Evolutionary conservation across 2,113 vertebrate genomes (phyloP).

Genomic region (Xyliphius kryptos): DNA sequence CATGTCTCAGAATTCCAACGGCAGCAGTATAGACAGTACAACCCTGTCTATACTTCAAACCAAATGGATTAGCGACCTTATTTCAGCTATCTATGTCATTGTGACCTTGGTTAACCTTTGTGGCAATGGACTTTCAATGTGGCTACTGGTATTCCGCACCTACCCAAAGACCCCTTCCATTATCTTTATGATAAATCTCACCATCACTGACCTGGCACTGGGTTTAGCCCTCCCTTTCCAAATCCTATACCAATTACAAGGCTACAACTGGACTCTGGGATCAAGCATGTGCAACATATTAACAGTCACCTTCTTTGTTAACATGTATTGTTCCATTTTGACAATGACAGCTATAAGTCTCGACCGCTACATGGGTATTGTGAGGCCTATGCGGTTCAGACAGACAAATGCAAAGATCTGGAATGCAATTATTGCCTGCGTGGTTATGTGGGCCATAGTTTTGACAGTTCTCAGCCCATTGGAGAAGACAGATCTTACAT

Average conservation of each 20-base stretch:
- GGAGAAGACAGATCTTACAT: constrained; percentile 76
- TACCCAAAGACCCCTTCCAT: constrained; percentile 76
- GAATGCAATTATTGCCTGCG: constrained; percentile 63
- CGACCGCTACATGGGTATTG: constrained; percentile 83
- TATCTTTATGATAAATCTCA: constrained; percentile 94
- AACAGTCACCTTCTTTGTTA: constrained; percentile 80
- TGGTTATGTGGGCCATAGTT: constrained; percentile 69
- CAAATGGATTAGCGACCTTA: constrained; percentile 43
- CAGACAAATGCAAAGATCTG: constrained; percentile 59
- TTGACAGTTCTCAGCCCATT: constrained; percentile 70
- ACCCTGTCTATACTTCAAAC: constrained; percentile 71
- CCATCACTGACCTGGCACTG: constrained; percentile 76
- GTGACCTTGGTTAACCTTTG: constrained; percentile 72
- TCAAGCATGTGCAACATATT: constrained; percentile 69
- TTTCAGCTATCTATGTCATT: constrained; percentile 71
- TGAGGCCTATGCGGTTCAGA: constrained; percentile 66
- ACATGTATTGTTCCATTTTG: constrained; percentile 90
- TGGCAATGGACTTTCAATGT: constrained; percentile 79
- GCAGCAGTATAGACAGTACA: constrained; percentile 58
- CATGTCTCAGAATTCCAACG: constrained; percentile 41
- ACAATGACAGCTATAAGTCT: constrained; percentile 85
- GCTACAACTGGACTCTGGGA: constrained; percentile 76
- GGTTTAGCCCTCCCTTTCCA: constrained; percentile 83
- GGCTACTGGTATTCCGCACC: constrained; percentile 74
- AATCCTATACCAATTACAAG: constrained; percentile 71